Evolutionary conservation across 1,140 invertebrate genomes (phyloP).

Genomic region (Caenorhabditis briggsae): DNA sequence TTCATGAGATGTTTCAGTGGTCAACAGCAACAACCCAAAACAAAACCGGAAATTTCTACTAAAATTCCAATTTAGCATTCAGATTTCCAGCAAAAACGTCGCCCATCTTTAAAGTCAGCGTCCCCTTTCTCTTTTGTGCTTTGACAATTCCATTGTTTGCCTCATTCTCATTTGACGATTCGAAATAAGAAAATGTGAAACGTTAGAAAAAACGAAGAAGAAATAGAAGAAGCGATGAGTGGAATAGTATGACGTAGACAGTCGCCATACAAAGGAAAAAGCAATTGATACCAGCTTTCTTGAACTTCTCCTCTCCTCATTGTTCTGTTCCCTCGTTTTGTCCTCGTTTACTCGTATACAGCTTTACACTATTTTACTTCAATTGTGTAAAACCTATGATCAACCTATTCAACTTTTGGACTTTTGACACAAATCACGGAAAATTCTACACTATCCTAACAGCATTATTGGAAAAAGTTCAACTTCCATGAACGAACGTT

Average conservation of each 20-base stretch:
- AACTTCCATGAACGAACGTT: background rate
- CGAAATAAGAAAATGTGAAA: constrained; percentile 9
- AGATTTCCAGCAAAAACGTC: background rate
- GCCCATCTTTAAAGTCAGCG: background rate
- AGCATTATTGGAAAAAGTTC: too few species aligned
- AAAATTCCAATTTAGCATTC: background rate
- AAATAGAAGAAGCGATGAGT: background rate
- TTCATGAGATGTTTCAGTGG: constrained; percentile 1
- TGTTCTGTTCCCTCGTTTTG: constrained; percentile 26
- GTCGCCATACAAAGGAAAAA: constrained; percentile 41
- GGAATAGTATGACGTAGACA: constrained; percentile 40
- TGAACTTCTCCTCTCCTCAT: constrained; percentile 31
- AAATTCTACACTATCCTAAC: background rate
- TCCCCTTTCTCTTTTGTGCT: background rate
- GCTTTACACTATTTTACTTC: constrained; percentile 4
- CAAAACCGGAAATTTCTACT: constrained; percentile 2
- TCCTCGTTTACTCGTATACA: constrained; percentile 21
- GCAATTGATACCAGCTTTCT: constrained; percentile 50
- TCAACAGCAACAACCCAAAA: background rate
- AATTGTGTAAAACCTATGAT: constrained; percentile 41
- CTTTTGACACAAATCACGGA: constrained; percentile 7
- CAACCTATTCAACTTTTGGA: background rate
- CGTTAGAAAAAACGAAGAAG: background rate
- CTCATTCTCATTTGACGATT: constrained; percentile 14
- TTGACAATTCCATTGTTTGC: constrained; percentile 36